A percentile compares a stretch with the other conserved stretches of the same genome.
phyloP scores from a whole-genome alignment of 2,113 vertebrate genomes.

The Albula goreensis region DNA sequence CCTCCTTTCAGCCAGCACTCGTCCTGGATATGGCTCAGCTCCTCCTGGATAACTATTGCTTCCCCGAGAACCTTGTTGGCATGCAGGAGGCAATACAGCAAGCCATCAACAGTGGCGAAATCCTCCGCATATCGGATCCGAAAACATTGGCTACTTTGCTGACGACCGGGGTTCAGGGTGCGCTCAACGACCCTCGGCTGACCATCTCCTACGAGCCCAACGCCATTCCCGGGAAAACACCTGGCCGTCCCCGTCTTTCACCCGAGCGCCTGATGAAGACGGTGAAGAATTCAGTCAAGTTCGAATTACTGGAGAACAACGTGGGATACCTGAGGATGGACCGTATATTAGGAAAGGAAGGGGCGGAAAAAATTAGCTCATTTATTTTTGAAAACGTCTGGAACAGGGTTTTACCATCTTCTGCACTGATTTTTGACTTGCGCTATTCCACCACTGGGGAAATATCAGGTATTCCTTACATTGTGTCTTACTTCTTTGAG shows the following conservation, averaged over 20 bases:
- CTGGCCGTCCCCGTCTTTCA: conserved; percentile 52
- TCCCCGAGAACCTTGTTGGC: conserved; percentile 83
- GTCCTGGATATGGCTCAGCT: conserved; percentile 85
- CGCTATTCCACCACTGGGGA: conserved; percentile 74
- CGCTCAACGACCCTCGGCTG: conserved; percentile 80
- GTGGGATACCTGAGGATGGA: conserved; percentile 82
- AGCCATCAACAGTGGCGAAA: conserved; percentile 77
- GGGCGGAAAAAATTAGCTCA: conserved; percentile 64
- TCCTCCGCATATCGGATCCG: conserved; percentile 77
- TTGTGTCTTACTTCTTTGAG: conserved; percentile 80
- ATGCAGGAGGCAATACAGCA: conserved; percentile 85
- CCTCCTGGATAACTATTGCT: conserved; percentile 85
- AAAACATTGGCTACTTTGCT: conserved; percentile 77
- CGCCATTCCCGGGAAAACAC: conserved; percentile 39
- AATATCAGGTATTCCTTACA: conserved; percentile 79
- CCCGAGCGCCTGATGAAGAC: conserved; percentile 70
- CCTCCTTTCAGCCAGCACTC: conserved; percentile 74
- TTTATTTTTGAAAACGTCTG: conserved; percentile 77
- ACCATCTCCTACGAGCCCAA: conserved; percentile 80
- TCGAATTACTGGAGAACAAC: conserved; percentile 75
- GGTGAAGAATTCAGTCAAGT: conserved; percentile 68
- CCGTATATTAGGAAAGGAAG: conserved; percentile 72
- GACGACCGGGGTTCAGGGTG: conserved; percentile 79
- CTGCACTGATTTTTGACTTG: conserved; percentile 82
- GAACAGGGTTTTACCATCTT: conserved; percentile 71